A percentile compares a stretch with the other conserved stretches of the same genome.
phyloP scores from a whole-genome alignment of 2,888 invertebrate species.

The Lucinisca nassula region DNA sequence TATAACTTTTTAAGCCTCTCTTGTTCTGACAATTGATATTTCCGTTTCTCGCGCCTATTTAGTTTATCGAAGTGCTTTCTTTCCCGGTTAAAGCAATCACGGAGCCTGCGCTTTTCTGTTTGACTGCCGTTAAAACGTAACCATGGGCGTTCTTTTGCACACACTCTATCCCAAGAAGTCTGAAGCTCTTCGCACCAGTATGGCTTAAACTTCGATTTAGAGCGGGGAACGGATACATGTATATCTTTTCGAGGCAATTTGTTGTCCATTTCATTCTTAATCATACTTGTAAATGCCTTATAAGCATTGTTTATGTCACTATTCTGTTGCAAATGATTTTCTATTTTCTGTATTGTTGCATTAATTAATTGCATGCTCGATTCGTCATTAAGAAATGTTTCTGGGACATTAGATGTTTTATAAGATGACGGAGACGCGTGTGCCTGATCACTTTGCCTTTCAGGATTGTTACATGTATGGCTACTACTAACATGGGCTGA shows the following conservation, averaged over 20 bases:
- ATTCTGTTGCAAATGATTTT: background rate
- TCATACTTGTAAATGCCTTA: background rate
- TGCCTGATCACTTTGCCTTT: background rate
- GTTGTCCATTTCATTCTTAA: constrained; percentile 4
- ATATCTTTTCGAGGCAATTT: background rate
- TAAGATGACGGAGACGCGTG: background rate
- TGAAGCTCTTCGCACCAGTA: constrained; percentile 16
- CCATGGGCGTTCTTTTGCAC: constrained; percentile 20
- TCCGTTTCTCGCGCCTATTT: background rate
- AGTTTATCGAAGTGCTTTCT: constrained; percentile 30
- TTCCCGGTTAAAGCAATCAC: background rate
- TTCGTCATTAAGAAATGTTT: background rate
- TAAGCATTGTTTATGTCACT: background rate
- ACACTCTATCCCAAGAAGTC: background rate
- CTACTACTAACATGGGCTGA: no score
- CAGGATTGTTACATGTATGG: no score
- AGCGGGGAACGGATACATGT: background rate
- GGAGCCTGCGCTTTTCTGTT: background rate
- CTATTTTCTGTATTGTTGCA: background rate
- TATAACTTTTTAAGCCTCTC: background rate
- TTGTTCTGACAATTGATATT: background rate
- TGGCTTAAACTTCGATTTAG: background rate
- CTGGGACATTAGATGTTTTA: background rate
- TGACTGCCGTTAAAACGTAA: background rate
- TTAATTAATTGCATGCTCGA: background rate